These are phyloP conservation scores for Acleris cristana DNA, from an alignment of 2,888 invertebrate species.

Conservation along the genomic window DNA sequence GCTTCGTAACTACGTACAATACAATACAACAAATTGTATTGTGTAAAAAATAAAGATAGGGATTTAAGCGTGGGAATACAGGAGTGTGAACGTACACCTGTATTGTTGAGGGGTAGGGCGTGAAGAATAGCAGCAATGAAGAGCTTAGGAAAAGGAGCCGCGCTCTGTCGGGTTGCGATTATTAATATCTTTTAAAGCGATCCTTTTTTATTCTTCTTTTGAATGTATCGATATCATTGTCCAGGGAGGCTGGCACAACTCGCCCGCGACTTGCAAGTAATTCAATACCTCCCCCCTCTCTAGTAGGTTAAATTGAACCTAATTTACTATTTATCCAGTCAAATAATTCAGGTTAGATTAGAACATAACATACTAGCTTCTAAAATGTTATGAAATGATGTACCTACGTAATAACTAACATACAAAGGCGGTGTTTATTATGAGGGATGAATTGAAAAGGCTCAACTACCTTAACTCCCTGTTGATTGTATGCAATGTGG, in stretches of 20 bases:
- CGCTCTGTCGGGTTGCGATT: slow-evolving; percentile 41
- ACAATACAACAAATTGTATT: slow-evolving; percentile 20
- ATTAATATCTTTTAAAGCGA: slow-evolving; percentile 42
- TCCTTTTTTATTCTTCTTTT: slow-evolving; percentile 40
- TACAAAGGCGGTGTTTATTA: neutral
- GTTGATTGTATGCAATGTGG: slow-evolving; percentile 45
- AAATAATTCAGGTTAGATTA: too few relatives aligned
- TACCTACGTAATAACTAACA: neutral
- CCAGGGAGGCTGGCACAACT: neutral
- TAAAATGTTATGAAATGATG: too few relatives aligned
- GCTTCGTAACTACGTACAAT: neutral
- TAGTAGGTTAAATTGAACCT: too few relatives aligned
- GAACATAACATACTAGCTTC: too few relatives aligned
- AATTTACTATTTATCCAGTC: too few relatives aligned
- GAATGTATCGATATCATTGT: slow-evolving; percentile 42
- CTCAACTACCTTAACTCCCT: slow-evolving; percentile 38
- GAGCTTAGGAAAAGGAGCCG: slow-evolving; percentile 37
- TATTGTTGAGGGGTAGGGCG: slow-evolving; percentile 17
- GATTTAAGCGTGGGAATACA: slow-evolving; percentile 39
- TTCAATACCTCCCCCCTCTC: too few relatives aligned
- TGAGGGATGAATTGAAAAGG: slow-evolving; percentile 14
- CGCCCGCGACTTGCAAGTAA: too few relatives aligned
- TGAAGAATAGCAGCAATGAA: slow-evolving; percentile 38
- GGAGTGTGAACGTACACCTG: slow-evolving; percentile 19
- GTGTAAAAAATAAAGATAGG: slow-evolving; percentile 21